Base-by-base conservation (phyloP, 2,113 vertebrate species). In the Rattus rattus region DNA sequence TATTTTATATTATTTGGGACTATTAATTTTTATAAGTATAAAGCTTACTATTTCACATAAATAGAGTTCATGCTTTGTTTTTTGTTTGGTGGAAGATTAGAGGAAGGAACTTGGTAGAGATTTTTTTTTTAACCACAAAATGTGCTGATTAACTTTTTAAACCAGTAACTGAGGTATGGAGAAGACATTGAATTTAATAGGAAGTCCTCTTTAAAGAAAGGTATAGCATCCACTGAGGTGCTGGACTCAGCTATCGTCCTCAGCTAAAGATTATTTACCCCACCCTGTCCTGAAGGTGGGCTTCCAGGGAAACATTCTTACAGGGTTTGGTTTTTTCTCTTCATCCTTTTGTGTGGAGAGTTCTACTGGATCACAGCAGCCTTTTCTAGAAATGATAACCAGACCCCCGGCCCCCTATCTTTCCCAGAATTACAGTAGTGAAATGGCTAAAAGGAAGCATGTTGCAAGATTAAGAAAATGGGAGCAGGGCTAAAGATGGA, bases 21-120 rank as follows among this genome's bases (percentile, higher is more conserved):
- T 43, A 43, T 43, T 43, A 43, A 43, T 43, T 94, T 91, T 90
- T 13, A 47, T 36, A 96, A 94, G 43, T 69, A 65, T 92, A 90
- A 83, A 88, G 96, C 14, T 3, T 79, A 5, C 47, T 87, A 87
- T 33, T 28, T 39, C 39, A 77, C 77, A 0, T 26, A 81, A 49
- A 47, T 63, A 20, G 72, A 59, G 65, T 19, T 2, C 0, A 47
- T 43, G 49, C 1, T 88, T 91, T 10, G 2, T 33, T 80, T 77
- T n/a, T 26, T 65, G 13, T 76, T 70, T 36, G 14, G 3, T 30
- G 14, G 5, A 11, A n/a, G 26, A 69, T 19, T 52, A 11, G 26
- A 52, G 70, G 36, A 73, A 2, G 36, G 28, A 1, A 39, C 1
- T 14, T 85, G 20, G 24, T 36, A 83, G 36, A 81, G 16, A 19